A percentile compares a stretch with the other conserved stretches of the same genome.
These are phyloP conservation scores for Leucoma salicis DNA, from an alignment of 2,888 invertebrate genomes.

Conservation along the genomic window DNA sequence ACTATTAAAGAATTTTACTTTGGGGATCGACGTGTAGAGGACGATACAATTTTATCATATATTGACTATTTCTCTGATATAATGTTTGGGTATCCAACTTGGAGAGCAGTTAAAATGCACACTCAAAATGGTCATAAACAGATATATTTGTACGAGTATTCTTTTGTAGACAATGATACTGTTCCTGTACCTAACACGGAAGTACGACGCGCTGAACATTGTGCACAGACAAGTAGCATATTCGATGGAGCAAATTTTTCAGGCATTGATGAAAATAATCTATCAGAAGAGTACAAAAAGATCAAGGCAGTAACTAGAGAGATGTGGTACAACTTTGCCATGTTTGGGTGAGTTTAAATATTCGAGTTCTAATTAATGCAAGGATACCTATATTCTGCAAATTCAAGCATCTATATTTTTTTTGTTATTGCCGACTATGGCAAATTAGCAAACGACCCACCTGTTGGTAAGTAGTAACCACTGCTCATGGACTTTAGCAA, in stretches of 20 bases:
- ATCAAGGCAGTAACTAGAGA: constrained; percentile 31
- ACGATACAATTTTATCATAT: constrained; percentile 24
- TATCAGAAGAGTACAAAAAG: constrained; percentile 24
- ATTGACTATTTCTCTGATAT: constrained; percentile 54
- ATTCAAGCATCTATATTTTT: too few species aligned
- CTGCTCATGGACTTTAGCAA: too few species aligned
- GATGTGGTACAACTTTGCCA: constrained; percentile 36
- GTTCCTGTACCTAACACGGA: constrained; percentile 30
- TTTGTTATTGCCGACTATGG: too few species aligned
- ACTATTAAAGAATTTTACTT: constrained; percentile 46
- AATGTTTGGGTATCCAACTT: constrained; percentile 40
- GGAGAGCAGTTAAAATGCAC: constrained; percentile 38
- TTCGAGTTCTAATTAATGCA: not conserved
- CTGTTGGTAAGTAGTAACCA: too few species aligned
- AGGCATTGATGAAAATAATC: constrained; percentile 10
- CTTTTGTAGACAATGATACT: constrained; percentile 37
- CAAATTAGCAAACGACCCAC: too few species aligned
- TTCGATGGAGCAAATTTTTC: constrained; percentile 14
- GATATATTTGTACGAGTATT: constrained; percentile 48
- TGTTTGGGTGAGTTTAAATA: constrained; percentile 31
- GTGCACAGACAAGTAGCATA: constrained; percentile 35
- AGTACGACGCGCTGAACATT: constrained; percentile 41
- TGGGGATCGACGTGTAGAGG: constrained; percentile 30
- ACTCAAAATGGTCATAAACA: constrained; percentile 30
- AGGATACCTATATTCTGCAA: too few species aligned